Percentiles rank a stretch among this genome's conserved stretches.
Conservation (phyloP, 1,140 invertebrate species). For the Gonioctena quinquepunctata region DNA sequence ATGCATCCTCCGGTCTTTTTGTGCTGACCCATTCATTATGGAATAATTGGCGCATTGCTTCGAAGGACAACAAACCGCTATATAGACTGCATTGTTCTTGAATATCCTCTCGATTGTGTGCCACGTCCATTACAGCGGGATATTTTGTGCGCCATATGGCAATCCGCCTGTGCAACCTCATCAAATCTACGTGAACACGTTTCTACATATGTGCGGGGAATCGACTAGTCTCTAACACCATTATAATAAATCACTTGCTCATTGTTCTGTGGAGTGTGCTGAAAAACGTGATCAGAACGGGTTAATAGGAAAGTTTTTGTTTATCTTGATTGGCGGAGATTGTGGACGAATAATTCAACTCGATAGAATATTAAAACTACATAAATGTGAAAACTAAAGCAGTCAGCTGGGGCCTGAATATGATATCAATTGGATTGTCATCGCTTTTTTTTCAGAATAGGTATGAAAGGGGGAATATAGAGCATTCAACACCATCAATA, state of each 20-base stretch:
- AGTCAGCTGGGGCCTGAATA: no score
- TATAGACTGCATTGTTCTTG: constrained; percentile 6
- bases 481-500: no score
- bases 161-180: constrained; percentile 14
- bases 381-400: no score
- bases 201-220: not conserved
- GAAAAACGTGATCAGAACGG: not conserved
- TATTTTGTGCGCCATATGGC: constrained; percentile 11
- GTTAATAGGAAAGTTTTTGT: no score
- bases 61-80: not conserved
- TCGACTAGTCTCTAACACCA: not conserved
- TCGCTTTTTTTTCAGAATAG: no score
- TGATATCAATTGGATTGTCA: no score
- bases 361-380: no score
- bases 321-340: no score
- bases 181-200: constrained; percentile 15
- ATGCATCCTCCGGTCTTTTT: not conserved
- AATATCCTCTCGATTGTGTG: not conserved
- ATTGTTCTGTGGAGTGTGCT: not conserved
- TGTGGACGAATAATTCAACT: no score
- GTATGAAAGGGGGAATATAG: no score
- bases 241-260: not conserved
- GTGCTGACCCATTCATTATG: not conserved
- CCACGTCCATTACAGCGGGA: constrained; percentile 10
- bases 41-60: not conserved